Evolutionary conservation across 2,888 invertebrate species (phyloP).

Genomic region (Silvanus unidentatus): DNA sequence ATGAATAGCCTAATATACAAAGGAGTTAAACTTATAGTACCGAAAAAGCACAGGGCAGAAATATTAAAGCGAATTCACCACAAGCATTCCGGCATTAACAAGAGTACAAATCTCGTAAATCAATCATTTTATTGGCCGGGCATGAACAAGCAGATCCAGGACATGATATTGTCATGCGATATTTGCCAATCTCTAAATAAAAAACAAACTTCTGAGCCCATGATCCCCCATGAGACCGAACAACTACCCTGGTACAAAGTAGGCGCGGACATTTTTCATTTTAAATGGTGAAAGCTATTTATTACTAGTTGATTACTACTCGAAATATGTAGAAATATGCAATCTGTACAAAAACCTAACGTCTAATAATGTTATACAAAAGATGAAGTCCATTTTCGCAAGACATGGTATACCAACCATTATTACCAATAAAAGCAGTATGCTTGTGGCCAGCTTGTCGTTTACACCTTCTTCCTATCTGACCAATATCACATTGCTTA

Average conservation of each 20-base stretch:
- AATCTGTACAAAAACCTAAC: conserved; percentile 4
- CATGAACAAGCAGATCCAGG: conserved; percentile 24
- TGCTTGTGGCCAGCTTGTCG: too few relatives aligned
- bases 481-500: too few relatives aligned
- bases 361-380: conserved; percentile 2
- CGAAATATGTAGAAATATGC: conserved; percentile 13
- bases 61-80: conserved; percentile 14
- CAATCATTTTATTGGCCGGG: conserved; percentile 25
- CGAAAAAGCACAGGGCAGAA: conserved; percentile 11
- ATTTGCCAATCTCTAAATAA: conserved; percentile 7
- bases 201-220: conserved; percentile 12
- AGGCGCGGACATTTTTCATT: conserved; percentile 12
- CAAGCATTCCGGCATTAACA: conserved; percentile 22
- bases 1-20: conserved; percentile 18
- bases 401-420: conserved; percentile 21
- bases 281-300: neutral
- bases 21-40: conserved; percentile 15
- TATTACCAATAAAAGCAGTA: too few relatives aligned
- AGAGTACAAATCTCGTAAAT: conserved; percentile 19
- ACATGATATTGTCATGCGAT: conserved; percentile 13
- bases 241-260: conserved; percentile 14
- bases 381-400: conserved; percentile 10
- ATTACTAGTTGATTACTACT: conserved; percentile 11
- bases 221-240: conserved; percentile 9
- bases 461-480: too few relatives aligned